phyloP scores from a whole-genome alignment of 2,113 vertebrate species.

The Platichthys stellatus region DNA sequence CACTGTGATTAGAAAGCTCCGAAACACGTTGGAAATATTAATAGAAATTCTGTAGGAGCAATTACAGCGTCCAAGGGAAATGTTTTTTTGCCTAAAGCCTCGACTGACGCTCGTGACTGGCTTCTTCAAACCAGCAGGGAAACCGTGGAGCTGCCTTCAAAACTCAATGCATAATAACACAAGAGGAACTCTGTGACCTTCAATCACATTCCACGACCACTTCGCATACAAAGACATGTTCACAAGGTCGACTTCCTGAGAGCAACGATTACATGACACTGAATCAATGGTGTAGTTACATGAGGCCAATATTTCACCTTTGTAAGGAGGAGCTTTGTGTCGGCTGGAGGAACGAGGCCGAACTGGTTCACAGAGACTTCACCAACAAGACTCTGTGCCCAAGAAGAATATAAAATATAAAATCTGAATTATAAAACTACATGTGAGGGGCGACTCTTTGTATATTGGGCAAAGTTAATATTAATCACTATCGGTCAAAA shows the following conservation, averaged over 20 bases:
- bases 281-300: no score
- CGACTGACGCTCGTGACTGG: conserved; percentile 17
- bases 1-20: conserved; percentile 38
- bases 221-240: background rate
- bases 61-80: conserved; percentile 1
- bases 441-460: no score
- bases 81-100: conserved; percentile 19
- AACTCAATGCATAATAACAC: conserved; percentile 16
- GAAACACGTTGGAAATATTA: conserved; percentile 40
- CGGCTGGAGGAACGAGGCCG: background rate
- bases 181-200: conserved; percentile 9
- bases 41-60: conserved; percentile 32
- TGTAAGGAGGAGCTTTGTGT: background rate
- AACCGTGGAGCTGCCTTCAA: conserved; percentile 25
- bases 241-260: no score
- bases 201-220: background rate
- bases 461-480: no score
- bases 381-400: background rate
- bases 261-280: background rate
- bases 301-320: background rate
- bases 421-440: no score
- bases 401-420: no score
- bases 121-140: conserved; percentile 13
- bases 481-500: no score
- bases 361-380: background rate